A percentile compares a stretch with the other conserved stretches of the same genome.
phyloP scores from a whole-genome alignment of 2,888 invertebrate genomes.

The Bugulina stolonifera region DNA sequence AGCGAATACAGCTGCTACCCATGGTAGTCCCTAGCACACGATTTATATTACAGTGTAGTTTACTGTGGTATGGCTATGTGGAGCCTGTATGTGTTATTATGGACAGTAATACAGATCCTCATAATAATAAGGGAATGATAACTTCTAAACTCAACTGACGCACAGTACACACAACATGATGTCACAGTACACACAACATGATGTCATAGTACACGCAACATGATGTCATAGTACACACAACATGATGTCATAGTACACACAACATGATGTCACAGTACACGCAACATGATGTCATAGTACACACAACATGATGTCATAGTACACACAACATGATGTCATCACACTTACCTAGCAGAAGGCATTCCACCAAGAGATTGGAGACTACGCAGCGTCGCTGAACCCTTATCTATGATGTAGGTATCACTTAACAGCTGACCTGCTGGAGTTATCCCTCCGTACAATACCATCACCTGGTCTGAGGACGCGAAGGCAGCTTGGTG shows the following conservation, averaged over 20 bases:
- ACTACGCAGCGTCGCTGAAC: neutral
- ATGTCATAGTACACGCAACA: neutral
- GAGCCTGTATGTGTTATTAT: no score
- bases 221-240: neutral
- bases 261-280: neutral
- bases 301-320: neutral
- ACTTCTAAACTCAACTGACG: no score
- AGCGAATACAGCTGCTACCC: no score
- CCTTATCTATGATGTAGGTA: neutral
- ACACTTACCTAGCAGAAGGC: constrained; percentile 12
- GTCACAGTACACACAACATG: neutral
- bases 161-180: neutral
- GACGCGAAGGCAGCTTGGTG: neutral
- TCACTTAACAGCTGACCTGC: neutral
- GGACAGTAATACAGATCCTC: no score
- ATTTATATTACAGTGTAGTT: no score
- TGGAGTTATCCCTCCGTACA: constrained; percentile 11
- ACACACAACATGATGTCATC: neutral
- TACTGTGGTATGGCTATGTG: no score
- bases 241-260: neutral
- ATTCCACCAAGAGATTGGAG: neutral
- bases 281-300: neutral
- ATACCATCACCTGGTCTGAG: neutral
- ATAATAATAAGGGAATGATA: no score
- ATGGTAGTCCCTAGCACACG: no score